Percentiles rank a stretch among this genome's conserved stretches.
Conservation (phyloP, 1,140 invertebrate species). For the Lethocerus indicus region DNA sequence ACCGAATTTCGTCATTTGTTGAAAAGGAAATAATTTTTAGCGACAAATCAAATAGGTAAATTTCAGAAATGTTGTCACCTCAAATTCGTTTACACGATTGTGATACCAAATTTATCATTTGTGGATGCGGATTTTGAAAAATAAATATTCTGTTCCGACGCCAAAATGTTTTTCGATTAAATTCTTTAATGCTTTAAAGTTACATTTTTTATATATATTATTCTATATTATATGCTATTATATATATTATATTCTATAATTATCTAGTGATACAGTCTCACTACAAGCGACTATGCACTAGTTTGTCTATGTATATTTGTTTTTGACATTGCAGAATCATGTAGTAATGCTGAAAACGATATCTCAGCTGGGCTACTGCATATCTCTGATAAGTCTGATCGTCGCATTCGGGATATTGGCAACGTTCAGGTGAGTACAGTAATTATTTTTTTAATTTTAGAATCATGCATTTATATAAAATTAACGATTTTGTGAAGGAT, state of each 20-base stretch:
- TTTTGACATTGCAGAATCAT: constrained; percentile 30
- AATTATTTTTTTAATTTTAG: neutral
- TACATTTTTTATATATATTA: neutral
- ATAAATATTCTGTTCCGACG: neutral
- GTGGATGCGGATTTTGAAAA: neutral
- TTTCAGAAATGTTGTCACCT: too few relatives aligned
- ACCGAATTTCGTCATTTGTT: too few relatives aligned
- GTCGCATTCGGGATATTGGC: constrained; percentile 45
- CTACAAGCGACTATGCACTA: neutral
- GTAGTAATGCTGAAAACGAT: constrained; percentile 41
- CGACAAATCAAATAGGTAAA: too few relatives aligned
- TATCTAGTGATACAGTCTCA: neutral
- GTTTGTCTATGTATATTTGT: neutral
- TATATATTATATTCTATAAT: neutral
- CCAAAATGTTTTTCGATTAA: neutral
- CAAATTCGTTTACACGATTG: too few relatives aligned
- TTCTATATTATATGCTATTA: neutral
- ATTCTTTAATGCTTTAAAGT: neutral
- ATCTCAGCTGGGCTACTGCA: constrained; percentile 46
- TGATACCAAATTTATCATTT: too few relatives aligned
- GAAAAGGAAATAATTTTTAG: too few relatives aligned
- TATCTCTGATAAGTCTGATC: constrained; percentile 45
- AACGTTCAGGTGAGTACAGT: constrained; percentile 43
- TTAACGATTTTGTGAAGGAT: too few relatives aligned
- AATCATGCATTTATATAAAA: too few relatives aligned